Evolutionary conservation across 92 coral and sea anemone genomes (phyloP).

Genomic region (Epizoanthus fatuus): DNA sequence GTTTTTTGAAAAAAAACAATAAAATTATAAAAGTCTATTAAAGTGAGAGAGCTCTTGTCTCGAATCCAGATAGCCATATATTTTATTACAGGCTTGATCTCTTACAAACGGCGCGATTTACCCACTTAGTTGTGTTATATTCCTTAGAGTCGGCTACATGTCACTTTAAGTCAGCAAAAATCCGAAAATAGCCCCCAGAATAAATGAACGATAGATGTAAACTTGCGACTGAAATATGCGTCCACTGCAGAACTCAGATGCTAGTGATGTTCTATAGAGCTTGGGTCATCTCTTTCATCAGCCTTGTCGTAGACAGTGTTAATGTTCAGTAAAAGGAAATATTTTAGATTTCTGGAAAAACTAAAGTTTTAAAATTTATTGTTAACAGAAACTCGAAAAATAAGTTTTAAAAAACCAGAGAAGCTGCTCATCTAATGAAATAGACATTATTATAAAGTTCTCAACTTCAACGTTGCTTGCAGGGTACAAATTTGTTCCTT

Average conservation of each 20-base stretch:
- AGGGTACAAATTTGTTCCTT: slow-evolving; percentile 8
- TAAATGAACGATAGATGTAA: not conserved
- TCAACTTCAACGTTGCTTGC: slow-evolving; percentile 3
- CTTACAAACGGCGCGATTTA: not conserved
- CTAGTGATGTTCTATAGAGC: not conserved
- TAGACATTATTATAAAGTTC: not conserved
- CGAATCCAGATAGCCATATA: not conserved
- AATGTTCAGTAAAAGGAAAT: not conserved
- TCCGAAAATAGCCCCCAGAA: not conserved
- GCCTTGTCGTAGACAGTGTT: not conserved
- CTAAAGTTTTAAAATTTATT: not conserved
- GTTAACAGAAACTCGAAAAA: too few species aligned
- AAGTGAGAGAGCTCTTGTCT: not conserved
- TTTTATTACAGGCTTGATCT: not conserved
- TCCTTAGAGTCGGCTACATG: too few species aligned
- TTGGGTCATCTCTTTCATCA: not conserved
- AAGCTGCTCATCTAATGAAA: too few species aligned
- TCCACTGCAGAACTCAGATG: not conserved
- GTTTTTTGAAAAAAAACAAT: not conserved
- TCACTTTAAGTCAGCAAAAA: too few species aligned
- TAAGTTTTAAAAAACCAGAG: not conserved
- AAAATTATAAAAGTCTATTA: not conserved
- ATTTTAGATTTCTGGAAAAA: not conserved
- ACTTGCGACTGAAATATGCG: not conserved
- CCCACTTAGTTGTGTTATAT: too few species aligned